Evolutionary conservation across 2,888 invertebrate genomes (phyloP).

Genomic region (Chrysomela aeneicollis): DNA sequence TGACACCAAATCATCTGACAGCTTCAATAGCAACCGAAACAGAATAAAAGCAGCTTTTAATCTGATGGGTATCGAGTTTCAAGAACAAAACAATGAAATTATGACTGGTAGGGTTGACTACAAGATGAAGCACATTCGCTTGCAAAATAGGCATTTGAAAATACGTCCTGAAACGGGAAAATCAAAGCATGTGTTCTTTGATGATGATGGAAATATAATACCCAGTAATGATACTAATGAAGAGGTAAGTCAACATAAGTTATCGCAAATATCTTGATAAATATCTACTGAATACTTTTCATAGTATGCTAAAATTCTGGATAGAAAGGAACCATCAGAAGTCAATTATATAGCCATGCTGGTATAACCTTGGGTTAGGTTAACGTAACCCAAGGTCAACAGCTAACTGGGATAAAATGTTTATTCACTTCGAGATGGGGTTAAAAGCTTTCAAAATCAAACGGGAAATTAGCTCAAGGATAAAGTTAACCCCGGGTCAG

Average conservation of each 20-base stretch:
- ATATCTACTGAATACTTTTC: too few relatives aligned
- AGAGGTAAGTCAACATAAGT: constrained; percentile 42
- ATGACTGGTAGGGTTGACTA: constrained; percentile 69
- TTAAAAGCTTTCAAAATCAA: too few relatives aligned
- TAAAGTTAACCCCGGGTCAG: too few relatives aligned
- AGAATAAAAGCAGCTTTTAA: constrained; percentile 71
- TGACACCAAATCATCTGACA: neutral
- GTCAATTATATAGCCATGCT: too few relatives aligned
- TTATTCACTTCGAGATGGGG: too few relatives aligned
- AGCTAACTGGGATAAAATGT: too few relatives aligned
- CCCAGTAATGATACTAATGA: constrained; percentile 51
- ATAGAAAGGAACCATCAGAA: too few relatives aligned
- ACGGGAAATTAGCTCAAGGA: too few relatives aligned
- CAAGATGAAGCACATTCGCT: constrained; percentile 67
- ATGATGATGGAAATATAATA: constrained; percentile 71
- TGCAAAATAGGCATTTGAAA: constrained; percentile 66
- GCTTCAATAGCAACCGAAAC: constrained; percentile 52
- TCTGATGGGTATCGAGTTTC: constrained; percentile 67
- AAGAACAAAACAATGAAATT: constrained; percentile 55
- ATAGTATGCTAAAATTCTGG: too few relatives aligned
- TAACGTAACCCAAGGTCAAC: too few relatives aligned
- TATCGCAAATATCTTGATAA: too few relatives aligned
- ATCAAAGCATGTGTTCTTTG: constrained; percentile 70
- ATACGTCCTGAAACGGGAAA: constrained; percentile 58
- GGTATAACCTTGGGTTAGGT: too few relatives aligned